phyloP scores from a whole-genome alignment of 1,140 invertebrate species.

The Tribolium castaneum region DNA sequence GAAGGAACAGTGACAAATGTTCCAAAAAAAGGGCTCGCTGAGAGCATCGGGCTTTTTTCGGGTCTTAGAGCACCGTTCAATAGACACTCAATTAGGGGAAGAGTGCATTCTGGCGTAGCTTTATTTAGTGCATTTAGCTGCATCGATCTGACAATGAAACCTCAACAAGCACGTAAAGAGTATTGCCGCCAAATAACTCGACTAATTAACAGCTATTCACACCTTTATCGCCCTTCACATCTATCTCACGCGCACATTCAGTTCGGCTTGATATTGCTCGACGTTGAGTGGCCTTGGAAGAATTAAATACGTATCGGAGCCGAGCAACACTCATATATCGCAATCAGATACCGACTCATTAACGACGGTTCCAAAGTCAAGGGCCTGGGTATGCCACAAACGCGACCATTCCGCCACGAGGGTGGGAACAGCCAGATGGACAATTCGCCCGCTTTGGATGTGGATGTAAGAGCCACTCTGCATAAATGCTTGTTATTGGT shows the following conservation, averaged over 20 bases:
- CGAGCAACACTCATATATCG: conserved; percentile 22
- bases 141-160: conserved; percentile 38
- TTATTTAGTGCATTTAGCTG: conserved; percentile 47
- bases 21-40: conserved; percentile 42
- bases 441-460: conserved; percentile 53
- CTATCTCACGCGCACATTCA: conserved; percentile 37
- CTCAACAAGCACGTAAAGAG: conserved; percentile 38
- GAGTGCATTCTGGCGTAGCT: conserved; percentile 34
- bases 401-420: neutral
- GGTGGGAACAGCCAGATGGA: conserved; percentile 50
- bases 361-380: neutral
- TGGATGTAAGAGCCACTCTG: conserved; percentile 53
- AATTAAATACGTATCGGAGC: conserved; percentile 38
- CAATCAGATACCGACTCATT: conserved; percentile 15
- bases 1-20: conserved; percentile 47
- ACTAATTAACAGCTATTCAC: conserved; percentile 43
- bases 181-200: conserved; percentile 37
- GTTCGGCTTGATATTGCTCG: conserved; percentile 29
- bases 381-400: neutral
- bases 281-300: conserved; percentile 31
- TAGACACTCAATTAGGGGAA: conserved; percentile 49
- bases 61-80: conserved; percentile 39
- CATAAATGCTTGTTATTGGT: conserved; percentile 57
- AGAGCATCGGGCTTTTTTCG: conserved; percentile 32
- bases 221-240: conserved; percentile 41